Evolutionary conservation across 2,888 invertebrate species (phyloP).

Genomic region (Ophion slaviceki): DNA sequence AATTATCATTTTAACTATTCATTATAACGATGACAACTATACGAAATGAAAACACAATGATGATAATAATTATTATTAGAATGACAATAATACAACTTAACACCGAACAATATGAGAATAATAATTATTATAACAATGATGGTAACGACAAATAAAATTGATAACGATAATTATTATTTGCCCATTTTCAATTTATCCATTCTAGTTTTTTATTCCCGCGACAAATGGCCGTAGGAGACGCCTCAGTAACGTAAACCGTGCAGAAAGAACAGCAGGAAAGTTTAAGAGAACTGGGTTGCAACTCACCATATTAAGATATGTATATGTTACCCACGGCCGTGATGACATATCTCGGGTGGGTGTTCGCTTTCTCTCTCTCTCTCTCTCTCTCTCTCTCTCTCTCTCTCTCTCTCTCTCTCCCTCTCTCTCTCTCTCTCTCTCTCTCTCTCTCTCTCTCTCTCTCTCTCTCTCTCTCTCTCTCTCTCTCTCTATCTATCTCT

Average conservation of each 20-base stretch:
- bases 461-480: conserved; percentile 29
- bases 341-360: conserved; percentile 59
- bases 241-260: conserved; percentile 45
- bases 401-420: conserved; percentile 25
- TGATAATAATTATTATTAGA: no score
- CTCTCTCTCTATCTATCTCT: conserved; percentile 19
- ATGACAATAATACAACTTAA: no score
- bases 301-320: conserved; percentile 34
- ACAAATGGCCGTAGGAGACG: conserved; percentile 56
- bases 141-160: not conserved
- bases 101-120: no score
- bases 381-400: conserved; percentile 24
- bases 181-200: conserved; percentile 23
- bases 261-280: conserved; percentile 46
- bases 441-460: conserved; percentile 20
- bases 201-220: conserved; percentile 46
- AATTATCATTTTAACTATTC: no score
- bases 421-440: conserved; percentile 24
- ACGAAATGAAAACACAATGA: no score
- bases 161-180: conserved; percentile 20
- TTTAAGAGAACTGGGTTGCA: conserved; percentile 62
- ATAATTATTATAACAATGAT: not conserved
- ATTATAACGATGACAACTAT: no score
- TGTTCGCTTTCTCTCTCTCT: conserved; percentile 27
- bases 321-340: conserved; percentile 28